Conservation (phyloP, 2,113 vertebrate genomes). For the Oncorhynchus kisutch region DNA sequence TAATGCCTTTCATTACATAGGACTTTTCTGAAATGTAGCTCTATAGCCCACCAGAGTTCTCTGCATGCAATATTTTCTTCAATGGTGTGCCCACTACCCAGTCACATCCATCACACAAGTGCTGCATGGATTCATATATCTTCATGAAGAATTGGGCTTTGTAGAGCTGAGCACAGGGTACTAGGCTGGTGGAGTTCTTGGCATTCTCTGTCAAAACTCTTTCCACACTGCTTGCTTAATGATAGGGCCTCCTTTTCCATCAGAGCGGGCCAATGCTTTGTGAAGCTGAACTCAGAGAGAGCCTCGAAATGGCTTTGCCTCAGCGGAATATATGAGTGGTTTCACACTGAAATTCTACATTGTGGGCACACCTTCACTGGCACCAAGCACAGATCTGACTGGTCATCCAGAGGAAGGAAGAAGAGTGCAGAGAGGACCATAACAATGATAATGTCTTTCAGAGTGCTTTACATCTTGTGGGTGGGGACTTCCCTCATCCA, state of each 20-base stretch:
- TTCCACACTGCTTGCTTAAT: slow-evolving; percentile 46
- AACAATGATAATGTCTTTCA: slow-evolving; percentile 29
- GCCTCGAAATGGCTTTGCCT: slow-evolving; percentile 42
- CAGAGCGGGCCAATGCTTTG: slow-evolving; percentile 47
- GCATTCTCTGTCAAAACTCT: slow-evolving; percentile 29
- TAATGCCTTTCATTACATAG: slow-evolving; percentile 33
- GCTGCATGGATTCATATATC: slow-evolving; percentile 6
- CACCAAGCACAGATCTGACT: slow-evolving; percentile 25
- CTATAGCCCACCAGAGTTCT: neutral
- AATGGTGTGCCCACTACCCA: neutral
- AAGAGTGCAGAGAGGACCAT: slow-evolving; percentile 6
- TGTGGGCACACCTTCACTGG: slow-evolving; percentile 24
- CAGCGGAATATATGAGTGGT: slow-evolving; percentile 40
- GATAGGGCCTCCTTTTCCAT: slow-evolving; percentile 35
- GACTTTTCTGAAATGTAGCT: neutral
- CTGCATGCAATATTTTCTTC: neutral
- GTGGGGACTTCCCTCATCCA: slow-evolving; percentile 14
- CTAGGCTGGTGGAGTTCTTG: slow-evolving; percentile 18
- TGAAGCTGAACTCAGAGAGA: slow-evolving; percentile 27
- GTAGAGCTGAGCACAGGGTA: slow-evolving; percentile 11
- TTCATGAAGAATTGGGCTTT: slow-evolving; percentile 13
- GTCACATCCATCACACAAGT: slow-evolving; percentile 36
- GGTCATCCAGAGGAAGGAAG: slow-evolving; percentile 33
- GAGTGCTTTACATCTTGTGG: slow-evolving; percentile 44
- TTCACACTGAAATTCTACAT: slow-evolving; percentile 48